Conservation (phyloP, 2,888 invertebrate genomes). For the Cryptocephalus primarius region DNA sequence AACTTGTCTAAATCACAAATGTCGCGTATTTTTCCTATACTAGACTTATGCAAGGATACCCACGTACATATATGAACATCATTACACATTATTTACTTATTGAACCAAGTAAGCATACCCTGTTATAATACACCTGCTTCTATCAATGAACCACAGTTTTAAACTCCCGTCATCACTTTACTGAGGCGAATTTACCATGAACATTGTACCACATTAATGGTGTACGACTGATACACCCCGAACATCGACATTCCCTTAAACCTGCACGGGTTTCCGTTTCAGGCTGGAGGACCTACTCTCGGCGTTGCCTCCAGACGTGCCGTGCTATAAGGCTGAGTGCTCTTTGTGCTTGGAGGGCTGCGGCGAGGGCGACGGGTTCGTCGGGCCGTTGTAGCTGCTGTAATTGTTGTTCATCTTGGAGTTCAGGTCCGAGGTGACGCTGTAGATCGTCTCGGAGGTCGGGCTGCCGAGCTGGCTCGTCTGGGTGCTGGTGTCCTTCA, state of each 20-base stretch:
- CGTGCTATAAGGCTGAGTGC: slow-evolving; percentile 31
- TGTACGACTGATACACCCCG: too few relatives aligned
- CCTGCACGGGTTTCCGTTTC: slow-evolving; percentile 34
- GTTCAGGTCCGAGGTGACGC: slow-evolving; percentile 24
- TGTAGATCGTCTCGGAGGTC: slow-evolving; percentile 16
- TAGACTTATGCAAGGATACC: too few relatives aligned
- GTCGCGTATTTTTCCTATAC: too few relatives aligned
- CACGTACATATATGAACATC: too few relatives aligned
- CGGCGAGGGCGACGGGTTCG: slow-evolving; percentile 21
- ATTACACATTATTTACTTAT: too few relatives aligned
- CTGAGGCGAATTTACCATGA: too few relatives aligned
- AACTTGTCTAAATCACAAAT: too few relatives aligned
- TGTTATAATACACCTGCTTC: too few relatives aligned
- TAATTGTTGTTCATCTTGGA: slow-evolving; percentile 34
- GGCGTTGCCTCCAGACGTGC: slow-evolving; percentile 8
- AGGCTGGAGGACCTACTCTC: slow-evolving; percentile 29
- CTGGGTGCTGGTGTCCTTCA: slow-evolving; percentile 32
- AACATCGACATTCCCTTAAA: slow-evolving; percentile 17
- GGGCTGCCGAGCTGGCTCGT: slow-evolving; percentile 22
- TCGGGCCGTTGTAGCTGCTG: slow-evolving; percentile 32
- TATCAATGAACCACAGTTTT: too few relatives aligned
- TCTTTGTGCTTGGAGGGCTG: slow-evolving; percentile 29
- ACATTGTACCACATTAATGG: too few relatives aligned
- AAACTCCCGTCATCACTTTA: too few relatives aligned
- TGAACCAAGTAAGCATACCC: too few relatives aligned